These are phyloP conservation scores for Fistularia commersonii DNA, from an alignment of 2,797 vertebrate genomes.

Conservation along the genomic window DNA sequence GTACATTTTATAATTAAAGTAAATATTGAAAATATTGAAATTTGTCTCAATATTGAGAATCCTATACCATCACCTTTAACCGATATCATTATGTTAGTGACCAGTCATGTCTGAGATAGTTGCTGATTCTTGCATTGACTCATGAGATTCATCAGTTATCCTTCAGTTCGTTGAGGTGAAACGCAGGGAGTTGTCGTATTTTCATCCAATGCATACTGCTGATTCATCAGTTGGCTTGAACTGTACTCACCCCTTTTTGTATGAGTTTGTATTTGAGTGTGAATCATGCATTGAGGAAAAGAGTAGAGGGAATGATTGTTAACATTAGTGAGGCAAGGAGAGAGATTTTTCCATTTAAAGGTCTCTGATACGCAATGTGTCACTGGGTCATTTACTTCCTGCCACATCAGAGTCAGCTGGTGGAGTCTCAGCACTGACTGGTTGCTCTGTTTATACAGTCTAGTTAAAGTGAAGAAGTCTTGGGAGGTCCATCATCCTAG, in stretches of 20 bases:
- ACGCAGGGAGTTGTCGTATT: constrained; percentile 26
- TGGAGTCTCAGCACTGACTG: constrained; percentile 43
- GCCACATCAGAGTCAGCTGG: constrained; percentile 42
- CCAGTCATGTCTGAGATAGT: neutral
- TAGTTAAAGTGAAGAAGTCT: constrained; percentile 10
- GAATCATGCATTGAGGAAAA: constrained; percentile 3
- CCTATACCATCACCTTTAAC: too few species aligned
- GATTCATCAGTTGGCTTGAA: constrained; percentile 35
- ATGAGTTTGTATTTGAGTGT: neutral
- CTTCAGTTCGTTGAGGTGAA: constrained; percentile 10
- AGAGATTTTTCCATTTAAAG: constrained; percentile 10
- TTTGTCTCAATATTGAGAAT: too few species aligned
- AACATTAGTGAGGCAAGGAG: neutral
- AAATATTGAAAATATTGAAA: too few species aligned
- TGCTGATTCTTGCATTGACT: constrained; percentile 18
- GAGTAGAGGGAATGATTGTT: neutral
- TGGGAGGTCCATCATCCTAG: constrained; percentile 24
- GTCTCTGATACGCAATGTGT: constrained; percentile 36
- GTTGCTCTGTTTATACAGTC: constrained; percentile 30
- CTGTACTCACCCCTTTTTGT: constrained; percentile 10
- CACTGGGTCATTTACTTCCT: constrained; percentile 61
- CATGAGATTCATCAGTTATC: constrained; percentile 17
- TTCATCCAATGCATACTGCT: constrained; percentile 11
- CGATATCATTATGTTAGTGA: too few species aligned
- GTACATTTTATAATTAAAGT: too few species aligned